A percentile compares a stretch with the other conserved stretches of the same genome.
phyloP scores from a whole-genome alignment of 2,797 vertebrate species.

The Fratercula arctica region DNA sequence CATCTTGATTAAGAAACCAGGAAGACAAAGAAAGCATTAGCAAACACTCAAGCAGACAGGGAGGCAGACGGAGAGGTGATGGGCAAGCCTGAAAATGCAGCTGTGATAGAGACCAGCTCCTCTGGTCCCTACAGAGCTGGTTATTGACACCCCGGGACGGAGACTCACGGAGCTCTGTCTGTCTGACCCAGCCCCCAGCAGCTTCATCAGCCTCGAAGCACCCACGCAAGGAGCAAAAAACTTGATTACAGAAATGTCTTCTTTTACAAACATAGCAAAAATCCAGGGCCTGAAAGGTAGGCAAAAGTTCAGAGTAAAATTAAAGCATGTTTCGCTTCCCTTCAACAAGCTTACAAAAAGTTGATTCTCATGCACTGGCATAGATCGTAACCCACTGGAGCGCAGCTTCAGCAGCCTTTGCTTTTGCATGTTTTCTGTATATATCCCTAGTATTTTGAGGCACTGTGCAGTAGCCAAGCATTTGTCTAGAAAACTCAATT shows the following conservation, averaged over 20 bases:
- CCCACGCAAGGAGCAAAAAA: neutral
- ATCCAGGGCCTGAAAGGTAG: neutral
- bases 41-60: neutral
- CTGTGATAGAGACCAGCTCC: neutral
- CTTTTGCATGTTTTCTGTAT: neutral
- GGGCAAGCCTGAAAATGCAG: neutral
- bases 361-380: neutral
- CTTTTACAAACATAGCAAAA: neutral
- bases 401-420: neutral
- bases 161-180: accelerated
- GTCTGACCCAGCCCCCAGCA: neutral
- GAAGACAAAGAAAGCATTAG: neutral
- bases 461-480: neutral
- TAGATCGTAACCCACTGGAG: neutral
- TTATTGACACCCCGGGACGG: neutral
- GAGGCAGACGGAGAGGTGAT: neutral
- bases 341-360: neutral
- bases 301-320: neutral
- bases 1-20: neutral
- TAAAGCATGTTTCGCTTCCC: neutral
- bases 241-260: neutral
- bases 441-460: neutral
- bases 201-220: neutral
- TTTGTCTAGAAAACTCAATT: neutral
- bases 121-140: neutral